These are phyloP conservation scores for Phorcus lineatus DNA, from an alignment of 2,888 invertebrate species.

Conservation along the genomic window DNA sequence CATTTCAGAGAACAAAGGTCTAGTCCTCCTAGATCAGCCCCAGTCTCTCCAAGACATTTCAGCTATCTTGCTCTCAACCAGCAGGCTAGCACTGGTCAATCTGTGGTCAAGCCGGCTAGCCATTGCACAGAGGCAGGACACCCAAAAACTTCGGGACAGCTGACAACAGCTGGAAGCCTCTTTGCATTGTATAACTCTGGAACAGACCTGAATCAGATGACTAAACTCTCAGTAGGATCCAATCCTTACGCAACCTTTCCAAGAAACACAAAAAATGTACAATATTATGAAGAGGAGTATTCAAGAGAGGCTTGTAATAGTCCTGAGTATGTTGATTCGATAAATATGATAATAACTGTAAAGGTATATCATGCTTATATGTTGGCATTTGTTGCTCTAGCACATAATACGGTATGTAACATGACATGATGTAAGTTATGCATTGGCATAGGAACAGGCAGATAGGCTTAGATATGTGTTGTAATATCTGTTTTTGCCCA, in stretches of 20 bases:
- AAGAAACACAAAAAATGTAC: neutral
- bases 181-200: slow-evolving; percentile 54
- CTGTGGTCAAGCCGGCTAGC: slow-evolving; percentile 52
- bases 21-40: neutral
- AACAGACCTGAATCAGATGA: neutral
- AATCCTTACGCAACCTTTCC: slow-evolving; percentile 4
- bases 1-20: slow-evolving; percentile 1
- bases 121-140: slow-evolving; percentile 45
- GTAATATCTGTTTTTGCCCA: too few species aligned
- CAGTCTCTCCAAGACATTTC: slow-evolving; percentile 18
- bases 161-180: slow-evolving; percentile 58
- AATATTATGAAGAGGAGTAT: neutral
- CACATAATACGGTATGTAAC: too few species aligned
- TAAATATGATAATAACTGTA: neutral
- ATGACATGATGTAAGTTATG: too few species aligned
- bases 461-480: too few species aligned
- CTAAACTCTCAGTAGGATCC: neutral
- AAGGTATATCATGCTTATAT: too few species aligned
- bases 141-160: slow-evolving; percentile 46
- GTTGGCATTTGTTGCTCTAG: too few species aligned
- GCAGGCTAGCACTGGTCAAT: slow-evolving; percentile 23
- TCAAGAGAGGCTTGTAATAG: neutral
- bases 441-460: too few species aligned
- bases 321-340: too few species aligned
- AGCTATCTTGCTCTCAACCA: slow-evolving; percentile 22